These are phyloP conservation scores for Littorina saxatilis DNA, from an alignment of 1,140 invertebrate species.

Conservation along the genomic window DNA sequence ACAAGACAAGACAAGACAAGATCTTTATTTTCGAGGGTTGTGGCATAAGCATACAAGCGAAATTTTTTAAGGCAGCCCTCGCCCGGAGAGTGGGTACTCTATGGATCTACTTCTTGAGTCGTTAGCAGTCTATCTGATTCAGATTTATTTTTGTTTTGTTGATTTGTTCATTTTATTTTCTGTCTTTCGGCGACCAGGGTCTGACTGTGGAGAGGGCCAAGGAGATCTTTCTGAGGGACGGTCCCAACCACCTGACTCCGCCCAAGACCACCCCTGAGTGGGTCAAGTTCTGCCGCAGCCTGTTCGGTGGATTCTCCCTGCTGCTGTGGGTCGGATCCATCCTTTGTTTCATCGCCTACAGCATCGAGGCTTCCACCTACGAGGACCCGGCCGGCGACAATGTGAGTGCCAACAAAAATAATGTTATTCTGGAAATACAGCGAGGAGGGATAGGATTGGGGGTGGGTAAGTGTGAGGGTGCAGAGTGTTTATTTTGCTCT, in stretches of 20 bases:
- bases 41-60: too few species aligned
- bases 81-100: too few species aligned
- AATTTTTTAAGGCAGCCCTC: too few species aligned
- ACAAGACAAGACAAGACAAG: too few species aligned
- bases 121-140: too few species aligned
- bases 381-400: conserved; percentile 73
- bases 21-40: too few species aligned
- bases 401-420: conserved; percentile 69
- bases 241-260: conserved; percentile 94
- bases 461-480: neutral
- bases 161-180: too few species aligned
- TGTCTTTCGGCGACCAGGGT: conserved; percentile 77
- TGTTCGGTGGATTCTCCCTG: conserved; percentile 97
- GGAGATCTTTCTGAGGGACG: conserved; percentile 94
- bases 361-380: conserved; percentile 85
- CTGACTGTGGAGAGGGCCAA: conserved; percentile 95
- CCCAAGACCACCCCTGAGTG: conserved; percentile 98
- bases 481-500: neutral
- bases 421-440: too few species aligned
- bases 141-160: too few species aligned
- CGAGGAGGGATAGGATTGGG: too few species aligned
- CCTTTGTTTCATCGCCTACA: conserved; percentile 97
- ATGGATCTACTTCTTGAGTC: too few species aligned
- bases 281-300: conserved; percentile 98
- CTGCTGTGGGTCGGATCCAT: conserved; percentile 98